Evolutionary conservation across 2,113 vertebrate genomes (phyloP).

Genomic region (Lamprologus callipterus): DNA sequence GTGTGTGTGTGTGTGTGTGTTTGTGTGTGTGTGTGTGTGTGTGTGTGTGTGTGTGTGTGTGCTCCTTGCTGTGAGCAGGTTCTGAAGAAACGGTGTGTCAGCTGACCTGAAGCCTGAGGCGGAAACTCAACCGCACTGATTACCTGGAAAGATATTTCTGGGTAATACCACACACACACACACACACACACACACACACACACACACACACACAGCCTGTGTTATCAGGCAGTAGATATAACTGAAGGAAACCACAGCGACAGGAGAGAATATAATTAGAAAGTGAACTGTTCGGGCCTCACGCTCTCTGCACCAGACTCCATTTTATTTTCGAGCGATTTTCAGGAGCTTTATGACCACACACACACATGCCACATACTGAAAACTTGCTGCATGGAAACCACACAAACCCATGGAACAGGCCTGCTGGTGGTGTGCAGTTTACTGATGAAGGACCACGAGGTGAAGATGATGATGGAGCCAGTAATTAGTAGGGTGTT

Average conservation of each 20-base stretch:
- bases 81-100: background rate
- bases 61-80: background rate
- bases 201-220: background rate
- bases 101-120: background rate
- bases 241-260: background rate
- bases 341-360: background rate
- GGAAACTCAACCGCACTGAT: background rate
- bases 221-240: background rate
- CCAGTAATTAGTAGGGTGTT: background rate
- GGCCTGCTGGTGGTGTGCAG: background rate
- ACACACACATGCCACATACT: background rate
- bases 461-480: background rate
- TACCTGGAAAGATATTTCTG: conserved; percentile 17
- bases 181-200: background rate
- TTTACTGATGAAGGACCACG: background rate
- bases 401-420: background rate
- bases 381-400: background rate
- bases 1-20: too few species aligned
- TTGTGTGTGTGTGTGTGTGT: background rate
- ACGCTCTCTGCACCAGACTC: background rate
- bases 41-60: background rate
- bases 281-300: background rate
- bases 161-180: too few species aligned
- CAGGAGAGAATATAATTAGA: background rate
- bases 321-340: background rate